Base-by-base conservation (phyloP, 2,797 vertebrate genomes). In the Remorina albescens region DNA sequence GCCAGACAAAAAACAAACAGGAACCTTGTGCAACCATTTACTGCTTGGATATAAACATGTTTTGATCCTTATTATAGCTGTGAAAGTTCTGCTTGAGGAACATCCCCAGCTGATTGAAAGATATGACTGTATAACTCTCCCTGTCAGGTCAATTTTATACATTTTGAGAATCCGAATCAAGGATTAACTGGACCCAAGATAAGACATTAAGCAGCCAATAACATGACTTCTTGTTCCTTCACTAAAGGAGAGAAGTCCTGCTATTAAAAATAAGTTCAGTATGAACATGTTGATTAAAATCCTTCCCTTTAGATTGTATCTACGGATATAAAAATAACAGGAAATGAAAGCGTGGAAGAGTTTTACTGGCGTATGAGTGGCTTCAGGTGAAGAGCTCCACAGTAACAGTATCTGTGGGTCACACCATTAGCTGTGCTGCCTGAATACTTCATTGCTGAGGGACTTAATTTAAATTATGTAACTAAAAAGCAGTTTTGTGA, bases 401-500 rank as follows among this genome's bases (percentile, higher is more conserved):
- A 25, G 62, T 2, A 54, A 25, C 28, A 25, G 36, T 21, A 18
- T 78, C 47, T 51, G 23, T 72, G 66, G 28, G 46, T 58, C 39
- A 67, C 50, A 63, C 63, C 12, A 36, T 60, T 18, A 32, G 28
- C 16, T 23, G 15, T 23, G 53, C 42, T 57, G n/a, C 11, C 13
- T 53, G 44, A 76, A 80, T 47, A 53, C 58, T 47, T 67, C 5
- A 53, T 26, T 50, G 56, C 70, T 57, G 21, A 2, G 0, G 32
- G n/a, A 62, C 44, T 26, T 56, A 9, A 53, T 8, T 13, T 19
- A 36, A 58, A 63, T 30, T 5, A 63, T 41, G 6, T 26, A 49
- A 72, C 47, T 54, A 26, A 30, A 30, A 23, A 10, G 19, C 23
- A 7, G 36, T 36, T 44, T 18, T 23, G 28, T 18, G 19, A 2